Evolutionary conservation across 2,888 invertebrate genomes (phyloP), one percentile per base, ranked within the genome.

Genomic region (Sinotaia quadrata): DNA sequence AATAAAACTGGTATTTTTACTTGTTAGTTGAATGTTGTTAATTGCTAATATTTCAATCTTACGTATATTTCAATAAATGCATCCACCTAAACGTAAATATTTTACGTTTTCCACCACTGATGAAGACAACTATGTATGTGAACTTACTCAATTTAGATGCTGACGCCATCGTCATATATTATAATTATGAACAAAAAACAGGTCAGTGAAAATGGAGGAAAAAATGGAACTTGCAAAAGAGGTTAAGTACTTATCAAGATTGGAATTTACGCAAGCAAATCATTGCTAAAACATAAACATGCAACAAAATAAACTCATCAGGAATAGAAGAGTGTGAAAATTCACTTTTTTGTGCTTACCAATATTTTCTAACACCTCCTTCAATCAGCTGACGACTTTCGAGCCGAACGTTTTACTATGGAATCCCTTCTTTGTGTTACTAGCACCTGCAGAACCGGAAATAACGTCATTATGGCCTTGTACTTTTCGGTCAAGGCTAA

Each of bases 381-480:
- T 51, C 34, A 21, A 51, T 51, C 51, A 51, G 49, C 36, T 49
- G 61, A 51, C 61, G 61, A 24, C 51, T 24, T 34, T 12, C 29
- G 33, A 27, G 34, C 49, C 34, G 29, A 34, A n/a, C 56, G 56
- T 31, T 8, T 44, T 24, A 8, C 33, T 27, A 31, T 24, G 56
- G 36, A 52, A 51, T 51, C 56, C 58, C 34, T 41, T 65, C 56
- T 65, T 56, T 65, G 56, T 65, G 37, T 24, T 65, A 34, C 65
- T 65, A 44, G 54, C 65, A 65, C 65, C 65, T 65, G 65, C 56
- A 65, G n/a, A 65, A 65, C 65, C 65, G 65, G 65, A 65, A 41
- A 65, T 65, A 56, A 65, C 65, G 65, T 56, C 56, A 54, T 52
- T 51, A 15, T 10, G 18, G n/a, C 21, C 10, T n/a, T 37, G 29